phyloP scores from a whole-genome alignment of 2,113 vertebrate genomes.

The Uropsilus gracilis region DNA sequence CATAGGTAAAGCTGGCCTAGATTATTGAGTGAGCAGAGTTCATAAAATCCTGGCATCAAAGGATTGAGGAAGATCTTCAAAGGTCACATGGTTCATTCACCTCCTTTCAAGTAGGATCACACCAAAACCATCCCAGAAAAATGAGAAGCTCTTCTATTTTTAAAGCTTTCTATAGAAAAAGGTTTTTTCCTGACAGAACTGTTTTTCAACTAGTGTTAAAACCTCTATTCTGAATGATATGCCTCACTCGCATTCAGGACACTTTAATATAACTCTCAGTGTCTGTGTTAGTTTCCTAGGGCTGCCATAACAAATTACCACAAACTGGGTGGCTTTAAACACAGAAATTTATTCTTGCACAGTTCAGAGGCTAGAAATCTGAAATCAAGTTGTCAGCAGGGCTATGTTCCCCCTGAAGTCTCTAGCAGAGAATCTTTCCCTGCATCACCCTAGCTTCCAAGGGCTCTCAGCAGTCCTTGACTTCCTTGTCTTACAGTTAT shows the following conservation, averaged over 20 bases:
- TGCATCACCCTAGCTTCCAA: neutral
- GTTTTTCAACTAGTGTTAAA: conserved; percentile 53
- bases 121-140: conserved; percentile 74
- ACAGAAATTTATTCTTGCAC: neutral
- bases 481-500: neutral
- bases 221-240: conserved; percentile 37
- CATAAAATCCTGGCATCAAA: conserved; percentile 77
- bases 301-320: neutral
- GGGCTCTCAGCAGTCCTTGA: neutral
- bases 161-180: conserved; percentile 57
- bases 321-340: neutral
- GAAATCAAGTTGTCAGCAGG: neutral
- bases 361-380: neutral
- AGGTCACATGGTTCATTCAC: conserved; percentile 74
- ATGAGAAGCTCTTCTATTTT: conserved; percentile 67
- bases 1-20: conserved; percentile 61
- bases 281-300: neutral
- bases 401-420: neutral
- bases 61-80: conserved; percentile 75
- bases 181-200: conserved; percentile 37
- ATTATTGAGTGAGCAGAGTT: conserved; percentile 75
- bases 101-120: conserved; percentile 79
- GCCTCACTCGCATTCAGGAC: neutral
- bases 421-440: neutral
- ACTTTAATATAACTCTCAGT: neutral